Evolutionary conservation across 2,888 invertebrate genomes (phyloP).

Genomic region (Plagodis dolabraria): DNA sequence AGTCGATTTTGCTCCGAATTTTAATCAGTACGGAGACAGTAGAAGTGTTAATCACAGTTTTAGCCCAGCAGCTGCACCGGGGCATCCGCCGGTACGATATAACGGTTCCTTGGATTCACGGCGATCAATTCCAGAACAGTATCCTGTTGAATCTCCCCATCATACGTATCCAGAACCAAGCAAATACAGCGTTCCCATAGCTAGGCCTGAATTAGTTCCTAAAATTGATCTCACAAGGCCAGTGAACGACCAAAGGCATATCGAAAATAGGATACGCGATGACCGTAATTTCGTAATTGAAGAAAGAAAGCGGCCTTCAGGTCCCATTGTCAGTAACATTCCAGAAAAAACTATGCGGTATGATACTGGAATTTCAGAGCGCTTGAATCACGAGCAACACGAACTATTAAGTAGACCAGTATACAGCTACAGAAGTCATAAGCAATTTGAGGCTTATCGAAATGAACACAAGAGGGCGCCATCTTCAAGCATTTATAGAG

Average conservation of each 20-base stretch:
- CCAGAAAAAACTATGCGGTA: constrained; percentile 78
- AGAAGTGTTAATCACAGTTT: constrained; percentile 58
- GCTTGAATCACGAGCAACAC: constrained; percentile 69
- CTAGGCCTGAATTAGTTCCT: constrained; percentile 70
- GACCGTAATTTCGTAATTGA: constrained; percentile 73
- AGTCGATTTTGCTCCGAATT: constrained; percentile 92
- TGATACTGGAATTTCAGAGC: constrained; percentile 75
- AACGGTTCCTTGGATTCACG: constrained; percentile 67
- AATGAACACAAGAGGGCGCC: constrained; percentile 69
- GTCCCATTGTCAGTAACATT: constrained; percentile 76
- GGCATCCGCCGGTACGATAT: constrained; percentile 59
- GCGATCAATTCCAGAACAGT: constrained; percentile 59
- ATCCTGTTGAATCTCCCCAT: constrained; percentile 68
- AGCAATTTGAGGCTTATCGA: constrained; percentile 74
- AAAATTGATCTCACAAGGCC: constrained; percentile 79
- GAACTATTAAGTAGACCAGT: constrained; percentile 76
- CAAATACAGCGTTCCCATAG: constrained; percentile 58
- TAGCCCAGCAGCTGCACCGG: constrained; percentile 50
- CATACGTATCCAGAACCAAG: constrained; percentile 63
- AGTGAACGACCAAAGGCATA: constrained; percentile 61
- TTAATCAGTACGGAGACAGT: constrained; percentile 80
- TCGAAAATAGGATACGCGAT: constrained; percentile 68
- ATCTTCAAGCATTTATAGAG: constrained; percentile 58
- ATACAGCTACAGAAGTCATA: constrained; percentile 75
- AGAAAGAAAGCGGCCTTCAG: constrained; percentile 73